Evolutionary conservation across 2,888 invertebrate genomes (phyloP).

Genomic region (Acanthosoma haemorrhoidale): DNA sequence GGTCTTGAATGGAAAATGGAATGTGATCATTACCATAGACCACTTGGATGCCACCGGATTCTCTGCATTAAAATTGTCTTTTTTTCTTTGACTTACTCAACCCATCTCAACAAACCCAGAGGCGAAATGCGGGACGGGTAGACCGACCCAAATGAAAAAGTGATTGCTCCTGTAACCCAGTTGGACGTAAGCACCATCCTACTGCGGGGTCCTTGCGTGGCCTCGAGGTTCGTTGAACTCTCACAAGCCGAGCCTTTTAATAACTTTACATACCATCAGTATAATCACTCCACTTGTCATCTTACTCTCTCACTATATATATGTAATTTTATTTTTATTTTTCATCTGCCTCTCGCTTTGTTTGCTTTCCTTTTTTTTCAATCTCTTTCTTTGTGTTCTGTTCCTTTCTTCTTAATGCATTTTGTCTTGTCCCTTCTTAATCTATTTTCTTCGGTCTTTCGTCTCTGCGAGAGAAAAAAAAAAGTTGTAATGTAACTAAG

Average conservation of each 20-base stretch:
- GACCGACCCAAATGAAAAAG: background rate
- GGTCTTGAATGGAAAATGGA: too few relatives aligned
- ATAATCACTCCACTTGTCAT: background rate
- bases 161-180: constrained; percentile 1
- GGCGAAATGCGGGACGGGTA: too few relatives aligned
- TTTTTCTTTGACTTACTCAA: background rate
- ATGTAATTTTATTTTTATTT: background rate
- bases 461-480: background rate
- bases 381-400: background rate
- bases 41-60: background rate
- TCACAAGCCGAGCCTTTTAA: background rate
- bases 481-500: too few relatives aligned
- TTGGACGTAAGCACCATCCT: background rate
- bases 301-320: background rate
- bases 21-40: background rate
- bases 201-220: background rate
- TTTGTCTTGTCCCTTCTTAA: background rate
- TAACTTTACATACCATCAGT: constrained; percentile 12
- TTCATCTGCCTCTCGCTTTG: background rate
- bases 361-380: background rate
- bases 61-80: background rate
- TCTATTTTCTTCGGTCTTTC: background rate
- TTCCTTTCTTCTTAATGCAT: background rate
- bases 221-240: background rate
- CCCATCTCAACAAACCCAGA: too few relatives aligned